Percentiles rank a stretch among this genome's conserved stretches.
phyloP scores from a whole-genome alignment of 2,797 vertebrate genomes.

The Acropternis orthonyx region DNA sequence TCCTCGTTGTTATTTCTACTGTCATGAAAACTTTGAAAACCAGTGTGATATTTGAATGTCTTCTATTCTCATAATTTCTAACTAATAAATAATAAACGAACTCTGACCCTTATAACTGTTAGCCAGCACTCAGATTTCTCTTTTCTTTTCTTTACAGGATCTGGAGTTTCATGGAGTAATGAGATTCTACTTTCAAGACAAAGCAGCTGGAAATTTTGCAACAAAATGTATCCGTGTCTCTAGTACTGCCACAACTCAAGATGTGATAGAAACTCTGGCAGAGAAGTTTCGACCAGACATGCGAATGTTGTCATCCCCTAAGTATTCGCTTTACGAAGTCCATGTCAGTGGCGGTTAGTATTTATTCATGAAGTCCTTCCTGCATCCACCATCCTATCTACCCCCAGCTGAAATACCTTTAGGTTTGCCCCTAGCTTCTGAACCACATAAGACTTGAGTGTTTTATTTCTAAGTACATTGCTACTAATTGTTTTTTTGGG shows the following conservation, averaged over 20 bases:
- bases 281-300: constrained; percentile 99
- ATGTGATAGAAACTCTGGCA: constrained; percentile 95
- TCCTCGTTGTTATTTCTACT: not conserved
- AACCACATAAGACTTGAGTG: fast-evolving
- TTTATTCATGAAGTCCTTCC: not conserved
- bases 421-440: not conserved
- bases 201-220: constrained; percentile 96
- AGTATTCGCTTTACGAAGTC: constrained; percentile 96
- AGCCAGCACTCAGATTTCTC: not conserved
- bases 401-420: not conserved
- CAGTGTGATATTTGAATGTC: not conserved
- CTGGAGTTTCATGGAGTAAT: constrained; percentile 98
- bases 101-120: not conserved
- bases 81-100: not conserved
- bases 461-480: not conserved
- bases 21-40: not conserved
- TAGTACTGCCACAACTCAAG: constrained; percentile 96
- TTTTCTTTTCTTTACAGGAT: constrained; percentile 79
- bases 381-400: not conserved
- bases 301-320: constrained; percentile 97
- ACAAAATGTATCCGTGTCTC: constrained; percentile 98
- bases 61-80: not conserved
- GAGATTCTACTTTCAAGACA: constrained; percentile 99
- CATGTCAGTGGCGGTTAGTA: constrained; percentile 96
- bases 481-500: not conserved